These are phyloP conservation scores for Ennomos quercinarius DNA, from an alignment of 2,888 invertebrate genomes.

Conservation along the genomic window DNA sequence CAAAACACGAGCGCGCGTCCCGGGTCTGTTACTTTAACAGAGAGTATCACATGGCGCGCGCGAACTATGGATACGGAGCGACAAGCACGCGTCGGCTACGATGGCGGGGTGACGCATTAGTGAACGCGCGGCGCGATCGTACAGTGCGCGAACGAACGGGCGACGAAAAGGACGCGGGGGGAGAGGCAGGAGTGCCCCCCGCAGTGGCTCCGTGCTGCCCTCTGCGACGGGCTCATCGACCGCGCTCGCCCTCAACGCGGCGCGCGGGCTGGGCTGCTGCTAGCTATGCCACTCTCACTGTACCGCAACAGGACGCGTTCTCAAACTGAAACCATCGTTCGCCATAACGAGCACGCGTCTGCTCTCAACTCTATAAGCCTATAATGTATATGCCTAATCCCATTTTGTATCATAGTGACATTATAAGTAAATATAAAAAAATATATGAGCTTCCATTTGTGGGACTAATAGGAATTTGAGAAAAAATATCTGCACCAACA, in stretches of 20 bases:
- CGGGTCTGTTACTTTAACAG: constrained; percentile 65
- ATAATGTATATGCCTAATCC: constrained; percentile 6
- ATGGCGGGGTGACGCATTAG: constrained; percentile 82
- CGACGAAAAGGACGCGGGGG: constrained; percentile 60
- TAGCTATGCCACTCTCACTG: constrained; percentile 62
- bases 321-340: constrained; percentile 47
- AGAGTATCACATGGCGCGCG: constrained; percentile 81
- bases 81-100: constrained; percentile 69
- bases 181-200: constrained; percentile 59
- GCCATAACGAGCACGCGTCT: constrained; percentile 32
- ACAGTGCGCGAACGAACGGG: constrained; percentile 75
- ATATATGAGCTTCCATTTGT: too few relatives aligned
- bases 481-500: too few relatives aligned
- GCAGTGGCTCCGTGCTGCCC: constrained; percentile 76
- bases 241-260: constrained; percentile 77
- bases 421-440: too few relatives aligned
- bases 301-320: constrained; percentile 67
- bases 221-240: constrained; percentile 83
- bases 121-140: constrained; percentile 81
- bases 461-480: too few relatives aligned
- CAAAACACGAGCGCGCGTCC: constrained; percentile 21
- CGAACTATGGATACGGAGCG: constrained; percentile 59
- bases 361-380: not conserved
- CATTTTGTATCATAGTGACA: too few relatives aligned
- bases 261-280: constrained; percentile 35